Evolutionary conservation across 2,797 vertebrate genomes (phyloP), one percentile per base, ranked within the genome.

Genomic region (Oreochromis grahami): DNA sequence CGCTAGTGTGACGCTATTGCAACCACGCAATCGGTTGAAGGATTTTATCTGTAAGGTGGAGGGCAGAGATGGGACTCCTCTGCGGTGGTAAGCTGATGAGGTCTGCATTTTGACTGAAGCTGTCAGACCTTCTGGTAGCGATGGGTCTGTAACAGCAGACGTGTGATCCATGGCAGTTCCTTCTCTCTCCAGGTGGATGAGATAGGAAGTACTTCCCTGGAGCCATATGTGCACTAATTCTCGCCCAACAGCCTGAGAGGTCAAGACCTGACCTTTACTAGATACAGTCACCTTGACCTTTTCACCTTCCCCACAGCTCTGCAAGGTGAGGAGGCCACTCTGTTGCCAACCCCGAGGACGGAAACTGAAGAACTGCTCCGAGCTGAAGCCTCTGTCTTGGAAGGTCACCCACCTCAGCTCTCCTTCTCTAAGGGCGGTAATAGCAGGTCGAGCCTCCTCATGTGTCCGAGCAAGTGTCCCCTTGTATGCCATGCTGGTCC

Each of bases 11-110:
- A 98, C 93, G 0, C 97, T 97, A 87, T 95, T 95, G 93, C 98
- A 98, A 24, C 96, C 96, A 79, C 98, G 96, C 91, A 98, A 94
- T 89, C 97, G 97, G 87, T 97, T 98, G 86, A 98, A 98, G 60
- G 97, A 97, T 89, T 98, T 98, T 48, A 98, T 96, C 91, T 98
- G 98, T 87, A 98, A 94, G 72, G 96, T 98, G 29, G 96, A 94
- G 24, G 98, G 98, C 68, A 98, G 93, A 55, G 96, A 96, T 0
- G 98, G 97, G 56, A 97, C 95, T 10, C 96, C 96, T 84, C 91
- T 93, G 50, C 96, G 97, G 81, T 97, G 96, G 91, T 97, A 97
- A 3, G 97, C 96, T 0, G 97, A 97, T 4, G 97, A 97, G 4
- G 95, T 96, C 79, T 97, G 97, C 85, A 98, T 94, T 92, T 97